A percentile compares a stretch with the other conserved stretches of the same genome.
Evolutionary conservation across 2,888 invertebrate species (phyloP).

Genomic region (Synergus gifuensis): DNA sequence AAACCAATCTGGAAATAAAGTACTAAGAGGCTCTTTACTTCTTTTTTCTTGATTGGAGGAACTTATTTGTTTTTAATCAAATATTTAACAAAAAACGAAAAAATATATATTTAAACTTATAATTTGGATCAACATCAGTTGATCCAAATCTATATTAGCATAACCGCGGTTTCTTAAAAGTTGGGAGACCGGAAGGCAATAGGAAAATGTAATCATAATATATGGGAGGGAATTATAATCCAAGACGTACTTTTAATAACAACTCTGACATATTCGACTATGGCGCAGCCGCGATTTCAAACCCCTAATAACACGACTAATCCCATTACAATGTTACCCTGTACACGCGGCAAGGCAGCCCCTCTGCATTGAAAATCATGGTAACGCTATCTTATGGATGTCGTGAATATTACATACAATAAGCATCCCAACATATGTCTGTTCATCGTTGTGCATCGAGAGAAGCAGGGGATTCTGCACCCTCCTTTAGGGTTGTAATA

Average conservation of each 20-base stretch:
- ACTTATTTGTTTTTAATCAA: too few species aligned
- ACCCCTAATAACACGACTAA: constrained; percentile 66
- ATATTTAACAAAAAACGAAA: too few species aligned
- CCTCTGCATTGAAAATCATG: constrained; percentile 71
- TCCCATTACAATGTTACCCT: constrained; percentile 67
- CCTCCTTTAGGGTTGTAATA: constrained; percentile 31
- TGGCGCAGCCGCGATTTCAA: constrained; percentile 40
- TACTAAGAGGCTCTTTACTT: not conserved
- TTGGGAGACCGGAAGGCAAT: constrained; percentile 15
- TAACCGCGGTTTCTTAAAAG: constrained; percentile 3
- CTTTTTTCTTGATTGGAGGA: not conserved
- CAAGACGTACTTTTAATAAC: constrained; percentile 39
- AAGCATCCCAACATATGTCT: constrained; percentile 58
- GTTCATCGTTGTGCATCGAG: not conserved
- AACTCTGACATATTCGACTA: constrained; percentile 38
- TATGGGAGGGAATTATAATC: constrained; percentile 36
- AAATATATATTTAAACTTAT: too few species aligned
- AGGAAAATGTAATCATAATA: constrained; percentile 37
- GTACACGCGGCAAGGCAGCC: constrained; percentile 53
- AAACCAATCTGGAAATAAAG: not conserved
- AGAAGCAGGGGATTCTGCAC: constrained; percentile 27
- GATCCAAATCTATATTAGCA: not conserved
- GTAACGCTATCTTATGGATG: constrained; percentile 69
- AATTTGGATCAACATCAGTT: too few species aligned
- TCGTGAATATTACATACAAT: constrained; percentile 68